phyloP scores from a whole-genome alignment of 2,113 vertebrate species.

The Rhagologus leucostigma region DNA sequence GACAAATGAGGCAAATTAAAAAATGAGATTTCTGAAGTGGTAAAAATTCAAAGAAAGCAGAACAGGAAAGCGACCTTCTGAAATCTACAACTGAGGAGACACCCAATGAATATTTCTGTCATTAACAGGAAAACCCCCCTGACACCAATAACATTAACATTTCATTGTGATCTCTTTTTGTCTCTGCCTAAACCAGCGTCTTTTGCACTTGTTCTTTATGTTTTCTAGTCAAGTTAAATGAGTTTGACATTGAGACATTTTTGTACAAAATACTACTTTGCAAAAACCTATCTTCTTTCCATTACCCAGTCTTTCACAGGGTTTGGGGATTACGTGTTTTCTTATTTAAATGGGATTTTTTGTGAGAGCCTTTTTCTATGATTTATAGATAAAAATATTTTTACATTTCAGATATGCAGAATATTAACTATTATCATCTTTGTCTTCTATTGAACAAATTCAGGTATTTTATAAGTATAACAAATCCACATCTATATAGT shows the following conservation, averaged over 20 bases:
- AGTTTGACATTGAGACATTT: not conserved
- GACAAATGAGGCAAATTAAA: not conserved
- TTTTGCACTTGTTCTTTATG: not conserved
- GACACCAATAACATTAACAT: not conserved
- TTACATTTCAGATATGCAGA: not conserved
- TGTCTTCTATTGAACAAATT: not conserved
- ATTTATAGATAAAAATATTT: not conserved
- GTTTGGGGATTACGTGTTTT: not conserved
- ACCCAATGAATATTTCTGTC: not conserved
- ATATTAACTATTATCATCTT: not conserved
- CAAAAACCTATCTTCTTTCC: not conserved
- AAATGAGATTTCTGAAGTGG: not conserved
- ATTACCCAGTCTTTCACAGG: no score
- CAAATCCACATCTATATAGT: not conserved
- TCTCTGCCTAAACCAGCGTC: not conserved
- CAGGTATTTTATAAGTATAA: not conserved
- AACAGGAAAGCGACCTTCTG: not conserved
- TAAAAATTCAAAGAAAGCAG: not conserved
- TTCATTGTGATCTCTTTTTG: not conserved
- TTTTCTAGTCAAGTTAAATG: not conserved
- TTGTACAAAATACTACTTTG: not conserved
- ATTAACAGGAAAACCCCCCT: not conserved
- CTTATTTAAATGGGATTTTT: not conserved
- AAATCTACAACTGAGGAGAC: not conserved
- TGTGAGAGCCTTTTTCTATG: not conserved